phyloP scores from a whole-genome alignment of 2,113 vertebrate genomes.

The Montifringilla adamsi region DNA sequence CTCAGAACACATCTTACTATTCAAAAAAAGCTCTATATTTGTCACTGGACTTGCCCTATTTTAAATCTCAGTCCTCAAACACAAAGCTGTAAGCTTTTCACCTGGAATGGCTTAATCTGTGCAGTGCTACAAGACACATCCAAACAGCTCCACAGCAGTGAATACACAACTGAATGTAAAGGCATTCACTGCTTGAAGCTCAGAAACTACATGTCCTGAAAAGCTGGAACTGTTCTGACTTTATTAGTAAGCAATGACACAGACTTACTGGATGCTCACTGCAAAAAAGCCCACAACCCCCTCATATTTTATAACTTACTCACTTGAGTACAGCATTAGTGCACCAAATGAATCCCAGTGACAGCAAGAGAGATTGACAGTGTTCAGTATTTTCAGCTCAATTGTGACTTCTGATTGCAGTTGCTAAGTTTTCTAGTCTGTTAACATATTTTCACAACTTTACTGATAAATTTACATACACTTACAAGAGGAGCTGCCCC shows the following conservation, averaged over 20 bases:
- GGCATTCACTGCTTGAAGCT: neutral
- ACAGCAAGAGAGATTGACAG: neutral
- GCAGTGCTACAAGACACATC: neutral
- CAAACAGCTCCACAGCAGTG: neutral
- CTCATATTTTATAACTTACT: neutral
- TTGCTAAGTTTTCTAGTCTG: neutral
- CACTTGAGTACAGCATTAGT: neutral
- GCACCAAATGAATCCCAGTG: neutral
- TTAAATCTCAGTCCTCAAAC: neutral
- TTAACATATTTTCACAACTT: neutral
- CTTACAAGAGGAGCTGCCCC: neutral
- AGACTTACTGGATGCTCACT: neutral
- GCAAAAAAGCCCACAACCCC: neutral
- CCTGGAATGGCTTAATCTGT: neutral
- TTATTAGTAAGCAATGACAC: neutral
- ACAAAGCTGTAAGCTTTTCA: neutral
- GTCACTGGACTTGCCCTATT: neutral
- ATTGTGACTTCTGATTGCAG: neutral
- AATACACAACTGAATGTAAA: neutral
- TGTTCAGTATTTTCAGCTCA: neutral
- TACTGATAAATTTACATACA: neutral
- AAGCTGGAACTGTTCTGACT: neutral
- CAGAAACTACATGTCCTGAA: neutral
- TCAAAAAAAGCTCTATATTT: neutral
- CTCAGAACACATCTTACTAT: neutral